These are phyloP conservation scores for Dendroctonus valens DNA, from an alignment of 1,140 invertebrate species.

Conservation along the genomic window DNA sequence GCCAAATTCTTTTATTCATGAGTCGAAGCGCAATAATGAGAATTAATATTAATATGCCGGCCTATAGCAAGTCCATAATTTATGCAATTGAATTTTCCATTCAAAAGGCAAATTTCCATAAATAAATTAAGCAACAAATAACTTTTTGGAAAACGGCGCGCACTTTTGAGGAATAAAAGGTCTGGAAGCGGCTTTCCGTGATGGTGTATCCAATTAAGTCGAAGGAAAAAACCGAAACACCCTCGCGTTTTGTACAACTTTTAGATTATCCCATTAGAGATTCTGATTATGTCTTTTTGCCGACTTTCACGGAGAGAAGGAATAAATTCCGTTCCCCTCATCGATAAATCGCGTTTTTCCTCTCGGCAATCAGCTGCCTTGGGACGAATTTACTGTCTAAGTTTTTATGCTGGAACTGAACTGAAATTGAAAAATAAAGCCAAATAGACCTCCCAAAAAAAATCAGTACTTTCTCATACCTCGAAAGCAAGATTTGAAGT, in stretches of 20 bases:
- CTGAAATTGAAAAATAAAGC: conserved; percentile 5
- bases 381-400: conserved; percentile 13
- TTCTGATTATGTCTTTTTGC: conserved; percentile 5
- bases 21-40: neutral
- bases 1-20: neutral
- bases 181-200: neutral
- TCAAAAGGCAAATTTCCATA: neutral
- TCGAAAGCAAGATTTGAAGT: no score
- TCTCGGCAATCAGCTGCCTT: neutral
- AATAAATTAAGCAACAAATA: conserved; percentile 3
- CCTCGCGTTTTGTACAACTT: conserved; percentile 5
- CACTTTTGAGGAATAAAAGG: conserved; percentile 1
- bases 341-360: conserved; percentile 4
- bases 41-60: neutral
- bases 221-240: conserved; percentile 7
- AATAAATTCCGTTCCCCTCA: conserved; percentile 5
- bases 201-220: conserved; percentile 1
- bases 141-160: conserved; percentile 1
- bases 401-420: conserved; percentile 1
- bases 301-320: neutral
- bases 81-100: neutral
- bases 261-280: conserved; percentile 13
- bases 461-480: neutral
- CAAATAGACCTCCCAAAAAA: neutral
- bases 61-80: neutral